These are phyloP conservation scores for Naja naja DNA, from an alignment of 2,113 vertebrate species.

Conservation along the genomic window DNA sequence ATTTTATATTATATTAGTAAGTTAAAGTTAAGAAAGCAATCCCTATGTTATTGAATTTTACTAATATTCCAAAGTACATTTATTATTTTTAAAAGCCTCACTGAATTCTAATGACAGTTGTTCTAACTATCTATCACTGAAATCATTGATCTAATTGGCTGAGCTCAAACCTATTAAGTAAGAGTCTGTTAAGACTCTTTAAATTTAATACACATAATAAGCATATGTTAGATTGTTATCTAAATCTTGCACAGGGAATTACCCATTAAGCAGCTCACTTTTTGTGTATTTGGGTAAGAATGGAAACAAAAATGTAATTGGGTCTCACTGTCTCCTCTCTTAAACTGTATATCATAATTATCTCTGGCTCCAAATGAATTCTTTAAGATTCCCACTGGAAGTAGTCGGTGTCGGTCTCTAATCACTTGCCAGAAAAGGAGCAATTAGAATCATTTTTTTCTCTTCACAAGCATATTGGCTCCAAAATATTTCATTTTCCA, in stretches of 20 bases:
- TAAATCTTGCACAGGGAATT: not conserved
- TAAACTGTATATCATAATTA: constrained; percentile 38
- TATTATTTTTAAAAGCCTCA: not conserved
- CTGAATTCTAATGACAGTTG: not conserved
- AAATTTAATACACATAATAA: not conserved
- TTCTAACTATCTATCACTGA: not conserved
- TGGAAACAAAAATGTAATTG: not conserved
- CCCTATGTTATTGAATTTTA: not conserved
- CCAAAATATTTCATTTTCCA: not conserved
- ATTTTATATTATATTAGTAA: not conserved
- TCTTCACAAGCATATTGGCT: constrained; percentile 13
- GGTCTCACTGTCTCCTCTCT: constrained; percentile 7
- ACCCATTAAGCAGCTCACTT: not conserved
- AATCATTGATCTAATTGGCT: not conserved
- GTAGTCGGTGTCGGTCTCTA: constrained; percentile 9
- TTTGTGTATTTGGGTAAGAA: not conserved
- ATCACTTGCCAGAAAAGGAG: constrained; percentile 42
- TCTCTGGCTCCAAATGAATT: constrained; percentile 48
- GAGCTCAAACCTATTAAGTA: not conserved
- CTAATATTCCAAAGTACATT: not conserved
- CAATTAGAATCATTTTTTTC: constrained; percentile 38
- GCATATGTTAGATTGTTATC: not conserved
- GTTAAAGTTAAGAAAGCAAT: not conserved
- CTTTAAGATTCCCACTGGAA: constrained; percentile 33
- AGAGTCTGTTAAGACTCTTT: not conserved